Evolutionary conservation across 2,113 vertebrate species (phyloP), one percentile per base, ranked within the genome.

Genomic region (Monarcha castaneiventris): DNA sequence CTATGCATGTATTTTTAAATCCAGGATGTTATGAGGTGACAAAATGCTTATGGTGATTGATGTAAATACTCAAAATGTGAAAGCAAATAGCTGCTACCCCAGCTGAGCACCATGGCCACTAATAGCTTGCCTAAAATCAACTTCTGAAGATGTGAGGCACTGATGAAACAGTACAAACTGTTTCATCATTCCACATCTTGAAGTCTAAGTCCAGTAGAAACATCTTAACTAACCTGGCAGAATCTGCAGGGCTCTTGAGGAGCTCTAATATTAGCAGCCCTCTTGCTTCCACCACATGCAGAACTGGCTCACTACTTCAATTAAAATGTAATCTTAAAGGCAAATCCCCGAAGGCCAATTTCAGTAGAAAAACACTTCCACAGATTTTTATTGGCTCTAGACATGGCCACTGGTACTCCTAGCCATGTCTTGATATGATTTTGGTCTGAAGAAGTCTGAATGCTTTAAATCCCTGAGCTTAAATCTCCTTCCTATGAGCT

Each of bases 321-420:
- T 97, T 98, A 97, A 97, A 98, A 97, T 83, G 76, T 81, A 97
- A 97, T 96, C 90, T 97, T 87, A 91, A 97, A 97, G 88, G 85
- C 96, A 98, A 97, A 97, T 95, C 93, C 94, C 96, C 52, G 84
- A 94, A 71, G 96, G 79, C 91, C 69, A 95, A 90, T 96, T 97
- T 96, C 92, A 97, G 87, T 81, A 95, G 75, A 96, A 97, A 97
- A 97, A 96, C 81, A 95, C 35, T 96, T 97, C 49, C 72, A 87
- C 33, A 71, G 86, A 92, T 93, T 98, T 97, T 97, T 95, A 96
- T 86, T 97, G 95, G 90, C 94, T 94, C 87, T 92, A 96, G 89
- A 94, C 49, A 89, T 54, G 68, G 90, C 73, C 95, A 95, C 82
- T 12, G 41, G 76, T 95, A 95, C 66, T 89, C 81, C 46, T 88